Base-by-base conservation (phyloP, 2,888 invertebrate genomes). In the Stramonita haemastoma region DNA sequence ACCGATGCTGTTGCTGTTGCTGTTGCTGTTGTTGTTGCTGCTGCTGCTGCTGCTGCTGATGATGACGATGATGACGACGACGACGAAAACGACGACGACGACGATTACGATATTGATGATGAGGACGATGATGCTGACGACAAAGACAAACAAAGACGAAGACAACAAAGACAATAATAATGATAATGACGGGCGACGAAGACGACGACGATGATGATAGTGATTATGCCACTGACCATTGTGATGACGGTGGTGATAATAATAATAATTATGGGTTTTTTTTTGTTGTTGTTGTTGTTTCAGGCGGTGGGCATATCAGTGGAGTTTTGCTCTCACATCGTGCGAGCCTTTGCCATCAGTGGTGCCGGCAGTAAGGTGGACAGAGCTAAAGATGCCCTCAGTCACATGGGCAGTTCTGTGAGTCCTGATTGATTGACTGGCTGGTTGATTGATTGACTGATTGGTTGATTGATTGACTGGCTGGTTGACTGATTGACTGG, bases 221-320 rank as follows among this genome's bases (percentile, higher is more conserved):
- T 83, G 22, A 83, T 83, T 13, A 4, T 83, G 36, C 17, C n/a
- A 8, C 11, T 83, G 13, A 13, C 29, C 6, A 29, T 32, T 4
- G 29, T 83, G 17, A 83, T 26, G 17, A 83, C 26, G 17, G 22
- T 29, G 17, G 5, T 29, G 17, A 29, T 29, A 26, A 70, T 22
- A 26, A 70, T 22, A 26, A 70, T 22, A 26, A 70, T 22, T 5
- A 17, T 17, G 22, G 5, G 57, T 57, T 17, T 26, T 5, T 70
- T 70, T 4, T 22, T 5, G 70, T 99, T 97, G 97, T 98, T 0
- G 97, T 98, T 88, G 0, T 85, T n/a, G 11, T 17, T 86, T 11
- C 95, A 98, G 99, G 98, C 99, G 66, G 98, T 99, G 93, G 99
- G 99, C 86, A 99, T 99, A 92, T 98, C 99, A n/a, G 99, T 99